Evolutionary conservation across 2,113 vertebrate genomes (phyloP).

Genomic region (Chlamydotis undulata): DNA sequence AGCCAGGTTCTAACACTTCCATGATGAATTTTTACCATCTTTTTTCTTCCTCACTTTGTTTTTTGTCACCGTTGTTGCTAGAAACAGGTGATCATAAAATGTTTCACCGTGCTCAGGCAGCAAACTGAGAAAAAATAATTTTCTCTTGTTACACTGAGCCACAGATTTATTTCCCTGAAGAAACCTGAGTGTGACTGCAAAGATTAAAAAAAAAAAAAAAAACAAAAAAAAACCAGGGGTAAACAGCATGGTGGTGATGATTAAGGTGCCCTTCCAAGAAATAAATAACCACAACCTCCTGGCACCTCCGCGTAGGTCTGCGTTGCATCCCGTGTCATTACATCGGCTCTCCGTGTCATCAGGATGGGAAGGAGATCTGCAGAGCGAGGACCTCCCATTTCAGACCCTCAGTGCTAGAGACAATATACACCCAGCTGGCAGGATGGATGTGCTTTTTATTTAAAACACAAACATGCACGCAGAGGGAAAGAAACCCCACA

Average conservation of each 20-base stretch:
- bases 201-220: neutral
- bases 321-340: neutral
- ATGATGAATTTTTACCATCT: neutral
- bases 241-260: neutral
- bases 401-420: neutral
- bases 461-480: neutral
- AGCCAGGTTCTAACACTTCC: neutral
- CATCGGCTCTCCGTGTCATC: neutral
- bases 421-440: neutral
- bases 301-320: neutral
- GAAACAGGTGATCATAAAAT: neutral
- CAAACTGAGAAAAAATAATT: conserved; percentile 18
- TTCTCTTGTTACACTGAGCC: neutral
- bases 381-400: neutral
- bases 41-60: neutral
- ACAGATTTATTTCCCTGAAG: conserved; percentile 23
- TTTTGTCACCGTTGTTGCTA: neutral
- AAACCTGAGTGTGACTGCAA: conserved; percentile 12
- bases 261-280: conserved; percentile 30
- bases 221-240: neutral
- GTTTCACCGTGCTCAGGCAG: neutral
- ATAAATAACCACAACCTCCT: neutral
- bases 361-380: neutral
- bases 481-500: neutral
- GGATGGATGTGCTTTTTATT: neutral